These are phyloP conservation scores for Rhynchonycteris naso DNA, from an alignment of 2,797 vertebrate species.

Conservation along the genomic window DNA sequence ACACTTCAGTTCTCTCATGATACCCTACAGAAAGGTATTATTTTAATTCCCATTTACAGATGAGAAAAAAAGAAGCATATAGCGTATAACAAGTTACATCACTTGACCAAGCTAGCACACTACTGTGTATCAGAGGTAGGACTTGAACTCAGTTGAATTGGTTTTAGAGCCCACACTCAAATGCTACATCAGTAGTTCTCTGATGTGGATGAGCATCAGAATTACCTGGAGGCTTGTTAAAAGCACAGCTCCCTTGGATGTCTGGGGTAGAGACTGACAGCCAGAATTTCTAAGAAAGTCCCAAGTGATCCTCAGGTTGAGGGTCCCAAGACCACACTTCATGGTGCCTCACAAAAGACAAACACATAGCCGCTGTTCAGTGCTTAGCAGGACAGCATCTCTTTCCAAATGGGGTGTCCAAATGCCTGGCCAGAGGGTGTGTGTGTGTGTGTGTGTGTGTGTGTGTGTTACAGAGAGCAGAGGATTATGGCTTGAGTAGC, in stretches of 20 bases:
- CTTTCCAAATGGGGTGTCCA: background rate
- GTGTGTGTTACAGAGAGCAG: background rate
- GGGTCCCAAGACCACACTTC: background rate
- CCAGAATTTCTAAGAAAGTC: constrained; percentile 22
- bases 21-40: rapidly evolving
- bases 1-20: background rate
- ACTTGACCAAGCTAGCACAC: background rate
- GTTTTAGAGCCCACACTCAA: background rate
- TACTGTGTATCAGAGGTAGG: background rate
- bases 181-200: background rate
- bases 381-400: background rate
- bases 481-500: background rate
- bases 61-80: background rate
- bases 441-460: background rate
- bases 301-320: background rate
- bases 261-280: background rate
- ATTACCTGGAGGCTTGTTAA: background rate
- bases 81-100: background rate
- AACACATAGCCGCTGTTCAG: background rate
- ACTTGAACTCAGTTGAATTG: background rate
- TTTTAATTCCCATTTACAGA: background rate
- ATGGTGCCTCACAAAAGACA: background rate
- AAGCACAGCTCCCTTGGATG: background rate
- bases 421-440: background rate
- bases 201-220: background rate